A percentile compares a stretch with the other conserved stretches of the same genome.
These are phyloP conservation scores for Amphiprion ocellaris DNA, from an alignment of 2,113 vertebrate species.

Conservation along the genomic window DNA sequence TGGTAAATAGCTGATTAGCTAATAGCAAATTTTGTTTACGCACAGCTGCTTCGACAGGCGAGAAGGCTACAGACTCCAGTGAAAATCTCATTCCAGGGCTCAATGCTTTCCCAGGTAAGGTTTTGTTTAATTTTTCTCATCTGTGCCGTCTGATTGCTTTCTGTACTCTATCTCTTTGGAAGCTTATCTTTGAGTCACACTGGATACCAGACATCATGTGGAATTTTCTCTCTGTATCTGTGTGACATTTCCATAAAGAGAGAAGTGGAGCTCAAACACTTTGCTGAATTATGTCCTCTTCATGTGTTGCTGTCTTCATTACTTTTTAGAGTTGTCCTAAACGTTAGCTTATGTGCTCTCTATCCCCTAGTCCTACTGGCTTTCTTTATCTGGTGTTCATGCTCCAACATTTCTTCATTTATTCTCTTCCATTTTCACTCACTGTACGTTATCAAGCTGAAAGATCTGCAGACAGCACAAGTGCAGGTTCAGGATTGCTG, in stretches of 20 bases:
- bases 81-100: conserved; percentile 91
- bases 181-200: background rate
- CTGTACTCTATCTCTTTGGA: background rate
- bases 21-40: conserved; percentile 35
- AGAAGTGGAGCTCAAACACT: background rate
- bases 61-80: conserved; percentile 86
- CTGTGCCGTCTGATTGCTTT: background rate
- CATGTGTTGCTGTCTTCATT: conserved; percentile 13
- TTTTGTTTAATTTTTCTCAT: background rate
- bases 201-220: background rate
- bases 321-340: background rate
- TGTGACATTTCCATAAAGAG: background rate
- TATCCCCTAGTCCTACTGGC: background rate
- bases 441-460: conserved; percentile 81
- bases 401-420: conserved; percentile 40
- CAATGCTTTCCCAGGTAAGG: conserved; percentile 90
- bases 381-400: conserved; percentile 1
- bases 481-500: conserved; percentile 83
- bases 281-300: background rate
- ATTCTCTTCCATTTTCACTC: conserved; percentile 50
- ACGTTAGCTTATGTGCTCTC: background rate
- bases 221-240: background rate
- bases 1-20: background rate
- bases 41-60: conserved; percentile 86
- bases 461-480: conserved; percentile 86